Evolutionary conservation across 2,797 vertebrate genomes (phyloP), one percentile per base, ranked within the genome.

Genomic region (Sternarchorhynchus goeldii): DNA sequence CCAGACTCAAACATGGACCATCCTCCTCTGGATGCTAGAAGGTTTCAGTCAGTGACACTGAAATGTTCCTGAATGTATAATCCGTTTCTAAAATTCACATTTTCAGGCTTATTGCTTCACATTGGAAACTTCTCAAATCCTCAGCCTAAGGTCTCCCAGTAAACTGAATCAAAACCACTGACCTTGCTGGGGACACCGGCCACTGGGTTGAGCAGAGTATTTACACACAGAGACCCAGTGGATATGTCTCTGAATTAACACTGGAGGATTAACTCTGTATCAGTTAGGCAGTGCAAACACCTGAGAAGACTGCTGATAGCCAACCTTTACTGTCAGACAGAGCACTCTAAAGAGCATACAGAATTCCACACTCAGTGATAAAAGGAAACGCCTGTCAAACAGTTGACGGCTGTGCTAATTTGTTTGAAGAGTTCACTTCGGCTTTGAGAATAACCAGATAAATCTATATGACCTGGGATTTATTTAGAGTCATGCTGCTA

Each of bases 241-340:
- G 5, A 14, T 32, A 53, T 34, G 62, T 21, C 50, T 58, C 53
- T 8, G 3, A 65, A 36, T 70, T 67, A 72, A 65, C 67, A 65
- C n/a, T 6, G 6, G 5, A 55, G 34, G 45, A 73, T 67, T 68
- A 69, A 57, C 55, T 21, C 32, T 56, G 17, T 58, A 76, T 60
- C 64, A 50, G 64, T 57, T 69, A 73, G 41, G n/a, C 64, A 62
- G 53, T 78, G 72, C 63, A 29, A 72, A 55, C 55, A 72, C 73
- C 67, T 10, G n/a, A 78, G 62, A 58, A 50, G 14, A 58, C 21
- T 10, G 56, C 18, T 56, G 77, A 65, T 82, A 73, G 32, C 73
- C 73, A 45, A 79, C 63, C 68, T 68, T 80, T 79, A 58, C 55
- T 79, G 60, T 63, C 55, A 71, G 70, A 29, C 7, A 63, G 60